phyloP scores from a whole-genome alignment of 2,888 invertebrate species.

The Dicyrtomina minuta region DNA sequence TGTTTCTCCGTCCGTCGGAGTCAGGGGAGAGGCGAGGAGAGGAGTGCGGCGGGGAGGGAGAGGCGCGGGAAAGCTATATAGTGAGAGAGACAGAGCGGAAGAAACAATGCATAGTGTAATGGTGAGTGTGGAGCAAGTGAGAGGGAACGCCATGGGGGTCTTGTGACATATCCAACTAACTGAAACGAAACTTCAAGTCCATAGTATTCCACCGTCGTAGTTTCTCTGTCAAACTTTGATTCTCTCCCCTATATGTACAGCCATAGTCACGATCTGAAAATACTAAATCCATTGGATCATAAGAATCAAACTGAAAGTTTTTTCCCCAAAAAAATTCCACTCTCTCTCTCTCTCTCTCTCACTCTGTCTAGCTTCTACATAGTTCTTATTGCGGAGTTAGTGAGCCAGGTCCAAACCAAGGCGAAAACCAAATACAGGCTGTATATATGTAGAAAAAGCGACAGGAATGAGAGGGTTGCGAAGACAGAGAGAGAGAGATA shows the following conservation, averaged over 20 bases:
- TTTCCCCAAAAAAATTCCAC: conserved; percentile 8
- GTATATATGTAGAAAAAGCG: not conserved
- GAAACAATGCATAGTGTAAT: conserved; percentile 1
- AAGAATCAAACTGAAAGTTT: conserved; percentile 36
- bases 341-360: not conserved
- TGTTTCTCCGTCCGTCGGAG: not conserved
- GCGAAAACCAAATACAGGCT: not conserved
- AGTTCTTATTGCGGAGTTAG: not conserved
- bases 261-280: conserved; percentile 10
- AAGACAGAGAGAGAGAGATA: no score
- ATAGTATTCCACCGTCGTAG: conserved; percentile 36
- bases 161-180: conserved; percentile 17
- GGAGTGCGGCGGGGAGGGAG: not conserved
- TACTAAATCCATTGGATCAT: conserved; percentile 35
- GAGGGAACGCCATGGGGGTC: conserved; percentile 24
- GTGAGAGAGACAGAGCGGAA: not conserved
- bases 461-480: not conserved
- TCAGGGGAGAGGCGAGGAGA: not conserved
- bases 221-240: conserved; percentile 44
- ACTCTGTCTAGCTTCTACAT: not conserved
- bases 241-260: conserved; percentile 9
- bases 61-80: not conserved
- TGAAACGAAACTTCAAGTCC: conserved; percentile 11
- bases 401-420: not conserved
- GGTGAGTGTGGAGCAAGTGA: not conserved